phyloP scores from a whole-genome alignment of 2,888 invertebrate genomes.

The Corythucha ciliata region DNA sequence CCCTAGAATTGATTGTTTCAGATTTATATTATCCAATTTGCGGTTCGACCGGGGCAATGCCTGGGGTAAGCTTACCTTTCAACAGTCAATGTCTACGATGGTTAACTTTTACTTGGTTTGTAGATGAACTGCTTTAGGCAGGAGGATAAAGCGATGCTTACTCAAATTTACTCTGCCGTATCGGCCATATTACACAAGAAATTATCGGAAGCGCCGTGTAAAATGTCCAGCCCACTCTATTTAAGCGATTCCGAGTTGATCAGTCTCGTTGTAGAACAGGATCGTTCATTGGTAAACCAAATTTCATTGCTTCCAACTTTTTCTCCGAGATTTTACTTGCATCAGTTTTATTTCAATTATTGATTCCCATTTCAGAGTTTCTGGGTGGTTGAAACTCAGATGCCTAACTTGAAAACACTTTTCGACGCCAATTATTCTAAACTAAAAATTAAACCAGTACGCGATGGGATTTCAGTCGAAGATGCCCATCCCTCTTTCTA shows the following conservation, averaged over 20 bases:
- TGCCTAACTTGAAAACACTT: slow-evolving; percentile 14
- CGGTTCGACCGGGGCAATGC: background rate
- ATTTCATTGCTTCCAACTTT: background rate
- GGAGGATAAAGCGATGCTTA: slow-evolving; percentile 11
- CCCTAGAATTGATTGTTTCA: background rate
- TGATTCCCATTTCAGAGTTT: background rate
- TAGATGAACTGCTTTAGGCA: slow-evolving; percentile 21
- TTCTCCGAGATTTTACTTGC: slow-evolving; percentile 1
- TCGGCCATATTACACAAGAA: slow-evolving; percentile 13
- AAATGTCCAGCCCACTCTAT: slow-evolving; percentile 2
- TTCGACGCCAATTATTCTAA: slow-evolving; percentile 10
- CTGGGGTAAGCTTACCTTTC: background rate
- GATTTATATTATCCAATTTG: background rate
- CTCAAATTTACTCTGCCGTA: slow-evolving; percentile 15
- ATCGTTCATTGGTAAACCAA: slow-evolving; percentile 11
- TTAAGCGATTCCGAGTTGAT: slow-evolving; percentile 19
- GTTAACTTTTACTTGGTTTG: background rate
- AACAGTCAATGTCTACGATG: background rate
- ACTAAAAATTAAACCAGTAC: background rate
- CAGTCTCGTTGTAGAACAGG: slow-evolving; percentile 8
- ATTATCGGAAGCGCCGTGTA: slow-evolving; percentile 12
- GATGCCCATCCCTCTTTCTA: background rate
- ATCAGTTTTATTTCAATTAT: background rate
- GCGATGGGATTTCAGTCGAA: background rate
- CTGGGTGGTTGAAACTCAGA: slow-evolving; percentile 14